These are phyloP conservation scores for Diadema setosum DNA, from an alignment of 35 echinoderm and acorn worm species.

Conservation along the genomic window DNA sequence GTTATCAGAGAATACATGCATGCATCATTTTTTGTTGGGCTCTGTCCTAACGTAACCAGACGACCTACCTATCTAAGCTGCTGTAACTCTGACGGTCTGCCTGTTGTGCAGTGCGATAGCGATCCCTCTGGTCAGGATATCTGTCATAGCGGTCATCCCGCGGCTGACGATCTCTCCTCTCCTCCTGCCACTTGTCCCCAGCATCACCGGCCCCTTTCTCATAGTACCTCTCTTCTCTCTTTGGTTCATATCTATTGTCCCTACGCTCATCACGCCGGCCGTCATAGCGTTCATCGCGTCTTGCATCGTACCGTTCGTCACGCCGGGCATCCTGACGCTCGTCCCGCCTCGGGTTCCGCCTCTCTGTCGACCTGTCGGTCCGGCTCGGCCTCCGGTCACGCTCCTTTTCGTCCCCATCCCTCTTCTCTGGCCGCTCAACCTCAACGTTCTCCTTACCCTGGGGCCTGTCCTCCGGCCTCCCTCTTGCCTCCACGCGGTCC, in stretches of 20 bases:
- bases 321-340: neutral
- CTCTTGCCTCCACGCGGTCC: neutral
- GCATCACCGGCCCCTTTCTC: neutral
- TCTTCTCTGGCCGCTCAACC: slow-evolving; percentile 22
- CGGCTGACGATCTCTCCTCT: slow-evolving; percentile 20
- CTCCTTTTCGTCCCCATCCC: neutral
- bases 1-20: no score
- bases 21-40: no score
- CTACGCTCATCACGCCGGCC: neutral
- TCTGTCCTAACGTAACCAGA: no score
- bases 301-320: slow-evolving; percentile 17
- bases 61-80: slow-evolving; percentile 47
- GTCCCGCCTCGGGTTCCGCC: neutral
- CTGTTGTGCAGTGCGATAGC: neutral
- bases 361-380: neutral
- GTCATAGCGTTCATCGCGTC: neutral
- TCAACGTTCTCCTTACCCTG: slow-evolving; percentile 13
- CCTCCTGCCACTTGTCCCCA: neutral
- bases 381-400: slow-evolving; percentile 23
- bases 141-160: neutral
- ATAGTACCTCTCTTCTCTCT: slow-evolving; percentile 6
- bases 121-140: neutral
- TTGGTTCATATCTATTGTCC: neutral
- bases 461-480: neutral
- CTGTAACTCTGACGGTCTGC: slow-evolving; percentile 6